Base-by-base conservation (phyloP, 2,888 invertebrate genomes). In the Eupithecia subumbrata region DNA sequence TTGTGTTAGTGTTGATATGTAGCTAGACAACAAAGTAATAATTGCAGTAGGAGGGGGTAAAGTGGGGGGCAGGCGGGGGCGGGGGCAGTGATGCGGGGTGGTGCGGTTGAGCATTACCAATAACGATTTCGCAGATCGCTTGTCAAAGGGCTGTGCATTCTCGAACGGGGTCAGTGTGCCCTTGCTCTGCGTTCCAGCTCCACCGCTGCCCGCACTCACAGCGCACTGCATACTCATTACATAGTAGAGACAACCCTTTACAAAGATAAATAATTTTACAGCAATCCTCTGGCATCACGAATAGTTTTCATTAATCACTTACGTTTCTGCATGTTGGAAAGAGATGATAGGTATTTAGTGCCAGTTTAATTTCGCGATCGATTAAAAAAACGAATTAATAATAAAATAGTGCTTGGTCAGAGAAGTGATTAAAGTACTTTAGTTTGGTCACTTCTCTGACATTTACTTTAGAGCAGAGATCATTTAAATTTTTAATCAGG, bases 51-150 rank as follows among this genome's bases (percentile, higher is more conserved):
- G 16, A 48, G 48, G 48, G 48, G 18, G 48, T 48, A 2, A 18
- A n/a, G 48, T n/a, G 48, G n/a, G 18, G 48, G n/a, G n/a, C n/a
- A n/a, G n/a, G 63, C 0, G 16, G 30, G 30, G 30, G 63, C 7
- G 16, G 30, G 16, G 8, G 30, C 14, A 7, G 16, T 1, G 30
- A 3, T 30, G 30, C 12, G 63, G 30, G 8, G 79, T 75, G 76
- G 70, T 76, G 75, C 74, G 74, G 68, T 52, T 73, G 79, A 77
- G 68, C 78, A 78, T 74, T 73, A 78, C 78, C 81, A 70, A 80
- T 78, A 78, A 68, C 78, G 70, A 79, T 79, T 79, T 79, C 78
- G 75, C 79, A 75, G 76, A 66, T 75, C 76, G 78, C 48, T 75
- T 74, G 79, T 81, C 81, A 79, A 79, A 81, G 81, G 72, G 30